These are phyloP conservation scores for Brevimyrus niger DNA, from an alignment of 2,113 vertebrate genomes.

Conservation along the genomic window DNA sequence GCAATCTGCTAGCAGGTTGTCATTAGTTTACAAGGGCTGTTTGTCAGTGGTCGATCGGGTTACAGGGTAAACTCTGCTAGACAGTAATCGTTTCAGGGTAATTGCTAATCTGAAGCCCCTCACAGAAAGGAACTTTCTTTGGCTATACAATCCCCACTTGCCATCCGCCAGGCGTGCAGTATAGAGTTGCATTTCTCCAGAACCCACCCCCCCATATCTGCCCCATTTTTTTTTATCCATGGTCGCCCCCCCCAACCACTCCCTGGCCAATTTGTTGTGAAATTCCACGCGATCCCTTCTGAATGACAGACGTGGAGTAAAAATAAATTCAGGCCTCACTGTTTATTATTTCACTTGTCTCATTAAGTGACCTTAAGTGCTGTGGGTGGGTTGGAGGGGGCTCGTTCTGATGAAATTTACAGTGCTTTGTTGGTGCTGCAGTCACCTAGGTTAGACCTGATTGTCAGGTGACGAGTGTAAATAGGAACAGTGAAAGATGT, in stretches of 20 bases:
- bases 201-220: background rate
- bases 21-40: conserved; percentile 46
- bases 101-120: conserved; percentile 3
- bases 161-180: background rate
- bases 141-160: conserved; percentile 27
- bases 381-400: background rate
- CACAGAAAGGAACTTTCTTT: conserved; percentile 6
- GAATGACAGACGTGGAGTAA: background rate
- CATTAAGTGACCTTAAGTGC: background rate
- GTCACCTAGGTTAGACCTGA: background rate
- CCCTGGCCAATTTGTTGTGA: background rate
- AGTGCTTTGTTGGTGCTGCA: background rate
- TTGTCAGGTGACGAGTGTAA: background rate
- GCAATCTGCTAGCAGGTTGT: conserved; percentile 36
- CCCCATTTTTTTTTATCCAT: background rate
- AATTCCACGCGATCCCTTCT: background rate
- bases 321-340: conserved; percentile 1
- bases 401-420: background rate
- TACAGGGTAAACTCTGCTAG: conserved; percentile 36
- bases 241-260: background rate
- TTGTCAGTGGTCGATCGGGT: conserved; percentile 44
- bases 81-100: conserved; percentile 17
- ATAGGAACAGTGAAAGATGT: background rate
- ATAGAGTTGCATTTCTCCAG: background rate
- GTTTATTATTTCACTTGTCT: conserved; percentile 6